Evolutionary conservation across 2,888 invertebrate species (phyloP).

Genomic region (Heliconius ismenius): DNA sequence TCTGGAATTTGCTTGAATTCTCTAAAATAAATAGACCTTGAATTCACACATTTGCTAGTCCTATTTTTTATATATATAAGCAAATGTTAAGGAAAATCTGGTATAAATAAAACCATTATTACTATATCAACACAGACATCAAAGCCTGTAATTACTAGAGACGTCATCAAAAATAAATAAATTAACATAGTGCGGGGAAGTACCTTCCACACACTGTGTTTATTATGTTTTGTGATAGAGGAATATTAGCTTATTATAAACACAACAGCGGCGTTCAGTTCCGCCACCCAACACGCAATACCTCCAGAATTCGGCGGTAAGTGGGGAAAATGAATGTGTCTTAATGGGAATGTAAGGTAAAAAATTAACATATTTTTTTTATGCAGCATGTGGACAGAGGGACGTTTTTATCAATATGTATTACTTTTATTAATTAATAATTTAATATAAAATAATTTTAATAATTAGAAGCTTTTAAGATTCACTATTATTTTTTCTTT

Average conservation of each 20-base stretch:
- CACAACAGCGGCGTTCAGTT: background rate
- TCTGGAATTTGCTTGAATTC: no score
- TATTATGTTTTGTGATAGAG: no score
- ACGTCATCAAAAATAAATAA: background rate
- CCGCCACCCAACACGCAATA: background rate
- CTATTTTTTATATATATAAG: background rate
- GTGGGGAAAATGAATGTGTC: background rate
- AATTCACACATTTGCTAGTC: background rate
- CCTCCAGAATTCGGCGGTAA: background rate
- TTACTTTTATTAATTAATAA: no score
- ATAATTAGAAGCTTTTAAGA: no score
- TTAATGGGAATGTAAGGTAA: background rate
- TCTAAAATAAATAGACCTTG: no score
- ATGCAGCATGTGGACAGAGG: no score
- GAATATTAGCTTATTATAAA: no score
- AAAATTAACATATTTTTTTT: no score
- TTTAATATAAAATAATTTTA: no score
- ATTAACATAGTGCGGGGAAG: no score
- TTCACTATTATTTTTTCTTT: no score
- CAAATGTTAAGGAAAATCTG: conserved; percentile 6
- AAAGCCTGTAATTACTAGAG: background rate
- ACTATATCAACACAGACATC: background rate
- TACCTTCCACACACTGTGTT: background rate
- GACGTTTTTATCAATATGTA: no score
- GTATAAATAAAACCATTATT: background rate